These are phyloP conservation scores for Drosophila barbarae DNA, from an alignment of 2,888 invertebrate genomes.

Conservation along the genomic window DNA sequence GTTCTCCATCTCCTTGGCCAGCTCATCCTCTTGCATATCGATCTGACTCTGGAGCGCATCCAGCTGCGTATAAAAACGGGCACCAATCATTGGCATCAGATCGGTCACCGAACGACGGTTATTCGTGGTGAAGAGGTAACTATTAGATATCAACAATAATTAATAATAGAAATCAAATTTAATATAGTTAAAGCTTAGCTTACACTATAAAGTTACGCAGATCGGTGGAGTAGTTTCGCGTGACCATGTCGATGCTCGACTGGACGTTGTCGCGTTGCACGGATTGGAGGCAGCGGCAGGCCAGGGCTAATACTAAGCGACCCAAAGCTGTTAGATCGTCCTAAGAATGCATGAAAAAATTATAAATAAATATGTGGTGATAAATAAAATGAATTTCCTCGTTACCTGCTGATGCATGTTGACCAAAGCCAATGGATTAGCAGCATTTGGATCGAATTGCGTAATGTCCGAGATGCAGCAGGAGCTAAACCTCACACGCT, in stretches of 20 bases:
- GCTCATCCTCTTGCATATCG: conserved; percentile 93
- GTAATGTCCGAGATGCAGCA: conserved; percentile 90
- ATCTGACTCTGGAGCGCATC: conserved; percentile 93
- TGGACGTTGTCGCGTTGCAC: conserved; percentile 92
- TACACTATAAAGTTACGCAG: conserved; percentile 96
- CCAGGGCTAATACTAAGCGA: conserved; percentile 92
- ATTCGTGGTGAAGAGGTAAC: conserved; percentile 86
- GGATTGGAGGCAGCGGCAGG: conserved; percentile 94
- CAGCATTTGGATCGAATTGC: conserved; percentile 85
- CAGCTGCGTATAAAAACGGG: conserved; percentile 96
- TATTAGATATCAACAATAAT: conserved; percentile 67
- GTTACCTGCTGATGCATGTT: conserved; percentile 85
- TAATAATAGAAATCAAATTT: neutral
- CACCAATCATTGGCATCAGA: conserved; percentile 99
- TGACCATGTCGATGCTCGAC: conserved; percentile 92
- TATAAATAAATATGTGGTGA: neutral
- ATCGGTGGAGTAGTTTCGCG: conserved; percentile 94
- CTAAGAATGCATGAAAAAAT: conserved; percentile 52
- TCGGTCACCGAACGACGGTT: conserved; percentile 92
- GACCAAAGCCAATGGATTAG: conserved; percentile 84
- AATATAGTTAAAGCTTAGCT: conserved; percentile 57
- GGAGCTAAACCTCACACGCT: conserved; percentile 90
- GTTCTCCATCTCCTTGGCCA: conserved; percentile 96
- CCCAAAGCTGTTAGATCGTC: conserved; percentile 96
- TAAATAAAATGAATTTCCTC: neutral